Evolutionary conservation across 1,140 invertebrate genomes (phyloP).

Genomic region (Tetramorium simillimum): DNA sequence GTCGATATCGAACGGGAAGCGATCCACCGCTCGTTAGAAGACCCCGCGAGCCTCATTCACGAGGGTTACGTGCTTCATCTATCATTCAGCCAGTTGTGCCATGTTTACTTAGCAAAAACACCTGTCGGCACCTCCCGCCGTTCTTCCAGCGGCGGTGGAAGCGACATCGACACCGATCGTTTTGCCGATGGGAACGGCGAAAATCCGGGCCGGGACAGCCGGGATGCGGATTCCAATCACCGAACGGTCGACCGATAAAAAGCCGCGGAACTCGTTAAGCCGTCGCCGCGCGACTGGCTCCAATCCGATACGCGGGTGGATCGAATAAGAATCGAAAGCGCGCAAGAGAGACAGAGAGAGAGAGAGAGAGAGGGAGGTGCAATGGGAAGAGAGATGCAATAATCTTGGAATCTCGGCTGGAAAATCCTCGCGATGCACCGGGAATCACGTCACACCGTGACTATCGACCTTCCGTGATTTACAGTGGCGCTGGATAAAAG

Average conservation of each 20-base stretch:
- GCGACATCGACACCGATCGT: constrained; percentile 55
- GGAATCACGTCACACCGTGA: constrained; percentile 54
- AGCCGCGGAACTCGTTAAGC: constrained; percentile 73
- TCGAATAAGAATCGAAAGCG: constrained; percentile 63
- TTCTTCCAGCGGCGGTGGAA: not conserved
- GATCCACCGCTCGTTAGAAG: constrained; percentile 1
- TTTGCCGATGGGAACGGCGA: constrained; percentile 54
- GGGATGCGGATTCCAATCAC: constrained; percentile 65
- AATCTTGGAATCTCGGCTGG: constrained; percentile 26
- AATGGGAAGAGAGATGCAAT: constrained; percentile 5
- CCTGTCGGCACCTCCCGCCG: constrained; percentile 37
- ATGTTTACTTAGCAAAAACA: constrained; percentile 57
- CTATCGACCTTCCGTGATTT: constrained; percentile 42
- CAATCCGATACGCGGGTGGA: constrained; percentile 35
- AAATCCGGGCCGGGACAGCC: constrained; percentile 31
- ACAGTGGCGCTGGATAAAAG: not conserved
- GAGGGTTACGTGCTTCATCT: constrained; percentile 31
- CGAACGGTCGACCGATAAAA: constrained; percentile 67
- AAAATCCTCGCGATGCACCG: constrained; percentile 26
- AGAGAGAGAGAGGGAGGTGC: not conserved
- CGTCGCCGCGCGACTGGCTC: constrained; percentile 13
- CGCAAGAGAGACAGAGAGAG: not conserved
- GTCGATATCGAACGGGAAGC: not conserved
- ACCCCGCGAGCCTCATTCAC: not conserved
- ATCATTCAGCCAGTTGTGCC: constrained; percentile 21